Base-by-base conservation (phyloP, 2,113 vertebrate genomes). In the Muntiacus muntjak region DNA sequence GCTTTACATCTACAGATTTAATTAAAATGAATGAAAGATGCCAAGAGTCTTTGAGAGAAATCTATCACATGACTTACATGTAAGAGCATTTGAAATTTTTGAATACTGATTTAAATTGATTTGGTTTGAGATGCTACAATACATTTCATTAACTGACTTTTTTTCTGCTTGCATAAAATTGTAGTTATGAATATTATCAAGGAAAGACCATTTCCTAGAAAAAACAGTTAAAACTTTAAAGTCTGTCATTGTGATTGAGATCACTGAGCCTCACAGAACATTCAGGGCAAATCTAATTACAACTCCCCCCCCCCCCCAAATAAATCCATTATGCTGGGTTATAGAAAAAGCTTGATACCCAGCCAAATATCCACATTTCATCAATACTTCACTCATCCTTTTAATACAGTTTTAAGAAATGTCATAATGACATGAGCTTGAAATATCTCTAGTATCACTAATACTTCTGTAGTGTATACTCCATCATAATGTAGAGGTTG, bases 21-120 rank as follows among this genome's bases (percentile, higher is more conserved):
- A 99, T 99, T 98, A 99, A 99, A 99, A 99, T 99, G 99, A 99
- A 99, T 97, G 99, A 99, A 98, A 99, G 99, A 98, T 99, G 99
- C 96, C 99, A 99, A 74, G 99, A 99, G 97, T 99, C 99, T 94
- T 98, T 99, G 96, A 99, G 99, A 99, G 99, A 99, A 99, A 99
- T 99, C 97, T 99, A 99, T 98, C 99, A 99, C 97, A 99, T 99
- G 99, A 99, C 99, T 87, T 99, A 99, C 87, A 98, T 99, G 99
- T 99, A 99, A 99, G 99, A 98, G 25, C 89, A 84, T 90, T 98
- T 98, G 57, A 97, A 98, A 15, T 94, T 67, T 97, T 97, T 97
- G 33, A 57, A 97, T 94, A 60, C 95, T 98, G n/a, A 96, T 43
- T 64, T 98, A 97, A 96, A 40, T 93, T 83, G 2, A 0, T 94